phyloP scores from a whole-genome alignment of 2,797 vertebrate genomes.

The Phaenicophaeus curvirostris region DNA sequence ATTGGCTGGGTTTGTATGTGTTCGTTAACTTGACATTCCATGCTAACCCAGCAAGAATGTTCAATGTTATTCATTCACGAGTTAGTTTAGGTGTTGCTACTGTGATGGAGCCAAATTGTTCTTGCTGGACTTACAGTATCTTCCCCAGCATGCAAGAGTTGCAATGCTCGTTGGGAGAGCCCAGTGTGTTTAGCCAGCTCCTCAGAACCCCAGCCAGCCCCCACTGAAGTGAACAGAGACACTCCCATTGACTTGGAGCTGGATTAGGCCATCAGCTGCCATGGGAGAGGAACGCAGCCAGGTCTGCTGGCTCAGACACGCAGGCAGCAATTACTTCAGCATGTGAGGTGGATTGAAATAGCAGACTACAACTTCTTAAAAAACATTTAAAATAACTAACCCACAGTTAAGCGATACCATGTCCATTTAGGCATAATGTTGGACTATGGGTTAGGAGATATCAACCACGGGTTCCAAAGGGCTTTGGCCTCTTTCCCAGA shows the following conservation, averaged over 20 bases:
- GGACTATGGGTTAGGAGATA: neutral
- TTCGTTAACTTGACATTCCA: neutral
- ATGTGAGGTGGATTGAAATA: constrained; percentile 31
- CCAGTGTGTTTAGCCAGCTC: neutral
- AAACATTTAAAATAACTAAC: neutral
- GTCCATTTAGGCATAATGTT: neutral
- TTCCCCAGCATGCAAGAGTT: neutral
- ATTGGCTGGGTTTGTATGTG: neutral
- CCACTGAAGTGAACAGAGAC: neutral
- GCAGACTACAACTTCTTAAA: neutral
- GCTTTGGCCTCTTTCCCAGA: neutral
- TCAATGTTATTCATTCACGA: neutral
- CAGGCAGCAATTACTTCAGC: neutral
- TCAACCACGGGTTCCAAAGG: neutral
- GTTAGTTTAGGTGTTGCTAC: neutral
- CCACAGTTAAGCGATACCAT: fast-evolving
- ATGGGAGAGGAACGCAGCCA: neutral
- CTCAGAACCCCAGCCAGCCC: neutral
- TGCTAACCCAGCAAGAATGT: neutral
- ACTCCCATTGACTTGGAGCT: constrained; percentile 11
- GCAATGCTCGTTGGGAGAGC: neutral
- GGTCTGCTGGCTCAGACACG: neutral
- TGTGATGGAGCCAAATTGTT: neutral
- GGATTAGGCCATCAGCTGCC: neutral
- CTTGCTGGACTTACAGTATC: neutral